Evolutionary conservation across 2,113 vertebrate species (phyloP), one percentile per base, ranked within the genome.

Genomic region (Notarius lentiginosus): DNA sequence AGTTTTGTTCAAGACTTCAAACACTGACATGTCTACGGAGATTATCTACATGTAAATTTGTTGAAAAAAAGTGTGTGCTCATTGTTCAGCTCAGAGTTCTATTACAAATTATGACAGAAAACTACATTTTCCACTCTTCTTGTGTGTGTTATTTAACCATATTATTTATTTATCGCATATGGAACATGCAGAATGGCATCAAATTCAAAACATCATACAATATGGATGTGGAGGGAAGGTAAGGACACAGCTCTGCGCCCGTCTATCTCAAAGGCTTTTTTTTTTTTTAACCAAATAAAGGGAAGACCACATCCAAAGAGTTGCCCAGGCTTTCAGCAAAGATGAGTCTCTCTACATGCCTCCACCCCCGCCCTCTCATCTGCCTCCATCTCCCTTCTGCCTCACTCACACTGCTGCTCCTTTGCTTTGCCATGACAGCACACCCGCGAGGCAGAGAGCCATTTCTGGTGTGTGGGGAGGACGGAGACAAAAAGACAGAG

Each of bases 361-460:
- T 82, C 65, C 27, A 79, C 77, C 77, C 77, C 34, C 27, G 27
- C 79, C 79, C 55, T 83, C 7, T 75, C 20, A 73, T 53, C n/a
- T 86, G 12, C 41, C 82, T 27, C 89, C 84, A 65, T 87, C 83
- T 82, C n/a, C 56, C 47, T 56, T 15, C 79, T 84, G 63, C 87
- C 81, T 76, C 76, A 88, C 66, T 90, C 15, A 51, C 82, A 75
- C 47, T 82, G 61, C 86, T 87, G 49, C 88, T 87, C 65, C 49
- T 91, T 92, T 88, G 90, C 87, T 90, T 80, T 86, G 75, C 70
- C 86, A 86, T 89, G 86, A 91, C 91, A 85, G 89, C 84, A 85
- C 77, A 89, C 90, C 88, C 82, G 89, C 86, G 85, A 82, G 91
- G 53, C 88, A 90, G 82, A 90, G 56, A 91, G 91, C 91, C 92